Evolutionary conservation across 2,888 invertebrate genomes (phyloP).

Genomic region (Leptothorax acervorum): DNA sequence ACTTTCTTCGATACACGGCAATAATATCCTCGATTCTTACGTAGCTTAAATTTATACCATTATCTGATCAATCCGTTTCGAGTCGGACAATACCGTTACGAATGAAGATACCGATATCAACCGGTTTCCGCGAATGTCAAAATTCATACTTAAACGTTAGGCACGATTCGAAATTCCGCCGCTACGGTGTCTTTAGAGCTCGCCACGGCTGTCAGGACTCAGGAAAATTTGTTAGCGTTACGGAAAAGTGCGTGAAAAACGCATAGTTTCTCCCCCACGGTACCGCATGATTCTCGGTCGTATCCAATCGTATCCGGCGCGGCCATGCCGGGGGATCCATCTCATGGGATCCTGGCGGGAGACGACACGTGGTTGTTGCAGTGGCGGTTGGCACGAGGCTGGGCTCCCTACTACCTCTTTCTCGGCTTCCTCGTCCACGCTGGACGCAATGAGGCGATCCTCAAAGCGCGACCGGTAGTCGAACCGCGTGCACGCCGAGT

Average conservation of each 20-base stretch:
- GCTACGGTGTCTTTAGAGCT: not conserved
- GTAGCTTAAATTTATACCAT: not conserved
- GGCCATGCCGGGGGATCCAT: constrained; percentile 43
- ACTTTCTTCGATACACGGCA: constrained; percentile 15
- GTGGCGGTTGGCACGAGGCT: constrained; percentile 69
- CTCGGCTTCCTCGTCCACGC: constrained; percentile 75
- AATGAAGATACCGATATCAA: constrained; percentile 3
- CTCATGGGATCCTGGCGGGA: constrained; percentile 72
- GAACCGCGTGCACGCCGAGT: constrained; percentile 76
- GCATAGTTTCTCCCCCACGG: constrained; percentile 34
- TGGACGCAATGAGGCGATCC: constrained; percentile 77
- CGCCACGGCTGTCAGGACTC: constrained; percentile 1
- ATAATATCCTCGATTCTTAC: constrained; percentile 4
- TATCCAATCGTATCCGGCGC: constrained; percentile 49
- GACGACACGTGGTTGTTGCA: constrained; percentile 75
- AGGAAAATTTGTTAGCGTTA: constrained; percentile 23
- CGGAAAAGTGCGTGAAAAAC: constrained; percentile 31
- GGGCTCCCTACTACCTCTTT: constrained; percentile 70
- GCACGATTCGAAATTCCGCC: not conserved
- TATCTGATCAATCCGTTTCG: not conserved
- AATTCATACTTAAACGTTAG: not conserved
- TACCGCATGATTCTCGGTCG: constrained; percentile 22
- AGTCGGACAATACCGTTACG: not conserved
- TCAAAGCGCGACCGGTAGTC: constrained; percentile 78
- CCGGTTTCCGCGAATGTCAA: constrained; percentile 17